Conservation (phyloP, 2,113 vertebrate genomes). For the Macaca nemestrina region DNA sequence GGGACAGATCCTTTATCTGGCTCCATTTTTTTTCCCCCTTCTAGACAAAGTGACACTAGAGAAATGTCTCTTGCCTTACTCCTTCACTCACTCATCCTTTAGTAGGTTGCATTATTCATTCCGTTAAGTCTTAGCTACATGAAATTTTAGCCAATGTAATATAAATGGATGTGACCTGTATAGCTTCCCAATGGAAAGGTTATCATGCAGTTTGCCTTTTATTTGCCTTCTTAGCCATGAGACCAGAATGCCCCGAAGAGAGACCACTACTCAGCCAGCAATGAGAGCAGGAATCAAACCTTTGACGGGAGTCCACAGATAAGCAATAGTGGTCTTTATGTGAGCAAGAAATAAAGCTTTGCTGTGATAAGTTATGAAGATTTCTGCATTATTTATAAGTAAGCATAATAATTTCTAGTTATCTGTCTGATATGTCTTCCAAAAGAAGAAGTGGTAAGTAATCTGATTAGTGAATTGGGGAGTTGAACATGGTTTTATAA, state of each 20-base stretch:
- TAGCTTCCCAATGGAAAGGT: background rate
- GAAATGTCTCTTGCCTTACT: background rate
- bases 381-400: background rate
- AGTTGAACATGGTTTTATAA: background rate
- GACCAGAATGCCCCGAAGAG: background rate
- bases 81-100: background rate
- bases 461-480: background rate
- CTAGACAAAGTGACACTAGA: background rate
- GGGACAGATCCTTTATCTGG: background rate
- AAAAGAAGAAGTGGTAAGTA: background rate
- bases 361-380: background rate
- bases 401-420: background rate
- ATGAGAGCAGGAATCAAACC: background rate
- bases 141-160: background rate
- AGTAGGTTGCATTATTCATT: background rate
- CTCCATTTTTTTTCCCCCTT: background rate
- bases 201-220: background rate
- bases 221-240: background rate
- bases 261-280: background rate
- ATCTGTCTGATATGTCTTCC: background rate
- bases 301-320: background rate
- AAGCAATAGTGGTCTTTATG: background rate
- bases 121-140: background rate
- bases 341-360: background rate
- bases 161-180: background rate